phyloP scores from a whole-genome alignment of 2,113 vertebrate species.

The Ameiurus melas region DNA sequence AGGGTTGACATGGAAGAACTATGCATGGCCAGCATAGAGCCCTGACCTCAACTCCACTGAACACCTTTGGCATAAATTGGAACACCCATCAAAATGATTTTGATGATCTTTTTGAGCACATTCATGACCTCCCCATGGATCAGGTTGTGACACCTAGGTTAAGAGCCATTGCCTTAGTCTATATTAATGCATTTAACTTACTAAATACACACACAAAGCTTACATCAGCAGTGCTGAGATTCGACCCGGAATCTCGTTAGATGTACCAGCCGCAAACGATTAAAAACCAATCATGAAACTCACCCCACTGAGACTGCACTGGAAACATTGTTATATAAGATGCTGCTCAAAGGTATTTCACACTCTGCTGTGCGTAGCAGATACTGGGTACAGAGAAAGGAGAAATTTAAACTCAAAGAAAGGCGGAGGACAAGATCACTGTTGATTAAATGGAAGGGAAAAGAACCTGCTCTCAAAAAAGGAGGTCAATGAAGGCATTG shows the following conservation, averaged over 20 bases:
- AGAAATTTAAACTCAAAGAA: background rate
- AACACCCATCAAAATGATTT: background rate
- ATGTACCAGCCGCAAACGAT: constrained; percentile 1
- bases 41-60: background rate
- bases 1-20: background rate
- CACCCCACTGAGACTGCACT: background rate
- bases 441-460: constrained; percentile 5
- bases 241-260: background rate
- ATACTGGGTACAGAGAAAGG: background rate
- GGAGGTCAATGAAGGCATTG: background rate
- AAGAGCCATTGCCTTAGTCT: background rate
- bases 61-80: background rate
- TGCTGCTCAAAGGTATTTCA: constrained; percentile 14
- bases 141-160: background rate
- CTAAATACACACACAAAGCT: background rate
- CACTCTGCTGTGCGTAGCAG: background rate
- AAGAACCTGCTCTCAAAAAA: background rate
- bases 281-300: constrained; percentile 22
- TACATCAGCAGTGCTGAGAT: background rate
- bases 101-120: background rate
- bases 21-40: background rate
- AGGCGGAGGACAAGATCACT: background rate
- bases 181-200: background rate
- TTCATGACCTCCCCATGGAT: background rate
- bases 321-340: constrained; percentile 8